Conservation (phyloP, 2,888 invertebrate genomes). For the Lithodes maja region DNA sequence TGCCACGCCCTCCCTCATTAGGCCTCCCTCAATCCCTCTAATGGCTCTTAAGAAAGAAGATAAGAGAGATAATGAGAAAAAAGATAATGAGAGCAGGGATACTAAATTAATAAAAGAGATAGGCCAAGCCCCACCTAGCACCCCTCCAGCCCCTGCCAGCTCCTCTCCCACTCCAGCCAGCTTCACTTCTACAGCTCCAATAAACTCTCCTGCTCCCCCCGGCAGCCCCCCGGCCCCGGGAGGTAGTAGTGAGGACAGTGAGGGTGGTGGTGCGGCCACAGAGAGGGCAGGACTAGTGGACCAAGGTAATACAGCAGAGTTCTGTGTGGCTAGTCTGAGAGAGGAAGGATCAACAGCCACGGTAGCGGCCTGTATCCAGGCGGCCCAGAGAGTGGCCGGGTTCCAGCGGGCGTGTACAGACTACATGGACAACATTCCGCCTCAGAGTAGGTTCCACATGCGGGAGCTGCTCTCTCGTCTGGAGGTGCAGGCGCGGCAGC, state of each 20-base stretch:
- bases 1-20: constrained; percentile 72
- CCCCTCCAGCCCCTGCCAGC: not conserved
- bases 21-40: constrained; percentile 60
- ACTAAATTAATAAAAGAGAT: constrained; percentile 29
- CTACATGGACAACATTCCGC: constrained; percentile 88
- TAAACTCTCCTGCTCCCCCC: constrained; percentile 11
- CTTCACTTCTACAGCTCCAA: not conserved
- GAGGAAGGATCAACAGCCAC: constrained; percentile 47
- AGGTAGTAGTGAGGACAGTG: not conserved
- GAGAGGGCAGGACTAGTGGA: constrained; percentile 51
- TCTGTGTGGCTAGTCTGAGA: constrained; percentile 27
- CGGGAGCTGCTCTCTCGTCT: constrained; percentile 83
- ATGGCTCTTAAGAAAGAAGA: constrained; percentile 62
- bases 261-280: constrained; percentile 29
- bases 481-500: constrained; percentile 82
- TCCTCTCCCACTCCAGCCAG: not conserved
- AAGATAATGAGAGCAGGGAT: constrained; percentile 21
- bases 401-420: constrained; percentile 88
- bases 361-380: constrained; percentile 83
- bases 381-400: constrained; percentile 86
- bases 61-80: constrained; percentile 51
- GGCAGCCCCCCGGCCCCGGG: not conserved
- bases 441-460: constrained; percentile 91
- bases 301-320: constrained; percentile 40
- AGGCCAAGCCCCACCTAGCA: not conserved